Evolutionary conservation across 2,797 vertebrate genomes (phyloP).

Genomic region (Syngnathus rostellatus): DNA sequence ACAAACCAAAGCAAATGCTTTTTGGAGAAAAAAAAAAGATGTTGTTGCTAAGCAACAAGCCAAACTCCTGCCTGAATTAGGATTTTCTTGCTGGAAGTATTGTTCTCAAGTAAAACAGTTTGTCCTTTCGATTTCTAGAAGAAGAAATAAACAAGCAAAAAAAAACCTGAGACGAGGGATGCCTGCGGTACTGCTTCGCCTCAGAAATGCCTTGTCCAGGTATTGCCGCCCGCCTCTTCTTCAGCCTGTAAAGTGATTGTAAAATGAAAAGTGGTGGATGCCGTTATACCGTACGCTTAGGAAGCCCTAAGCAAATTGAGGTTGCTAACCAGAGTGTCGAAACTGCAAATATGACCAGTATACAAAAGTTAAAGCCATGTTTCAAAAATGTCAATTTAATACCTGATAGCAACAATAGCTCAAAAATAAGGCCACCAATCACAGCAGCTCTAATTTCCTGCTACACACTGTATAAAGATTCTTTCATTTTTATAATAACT

Average conservation of each 20-base stretch:
- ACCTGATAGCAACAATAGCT: background rate
- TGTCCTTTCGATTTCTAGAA: slow-evolving; percentile 42
- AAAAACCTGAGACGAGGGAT: too few relatives aligned
- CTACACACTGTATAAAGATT: background rate
- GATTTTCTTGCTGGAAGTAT: slow-evolving; percentile 31
- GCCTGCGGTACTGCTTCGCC: too few relatives aligned
- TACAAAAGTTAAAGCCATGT: background rate
- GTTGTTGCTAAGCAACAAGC: slow-evolving; percentile 63
- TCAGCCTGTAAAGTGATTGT: too few relatives aligned
- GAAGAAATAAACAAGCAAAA: slow-evolving; percentile 6
- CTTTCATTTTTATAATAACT: background rate
- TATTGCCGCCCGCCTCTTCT: too few relatives aligned
- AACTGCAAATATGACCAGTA: background rate
- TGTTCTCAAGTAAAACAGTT: slow-evolving; percentile 51
- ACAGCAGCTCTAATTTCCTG: background rate
- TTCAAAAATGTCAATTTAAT: background rate
- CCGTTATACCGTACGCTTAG: too few relatives aligned
- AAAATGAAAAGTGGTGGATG: too few relatives aligned
- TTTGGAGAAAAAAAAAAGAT: slow-evolving; percentile 32
- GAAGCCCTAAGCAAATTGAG: too few relatives aligned
- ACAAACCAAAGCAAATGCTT: slow-evolving; percentile 45
- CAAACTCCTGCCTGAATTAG: slow-evolving; percentile 25
- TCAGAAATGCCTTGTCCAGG: too few relatives aligned
- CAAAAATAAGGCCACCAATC: background rate
- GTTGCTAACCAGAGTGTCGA: too few relatives aligned